Evolutionary conservation across 2,797 vertebrate genomes (phyloP).

Genomic region (Oophaga sylvatica): DNA sequence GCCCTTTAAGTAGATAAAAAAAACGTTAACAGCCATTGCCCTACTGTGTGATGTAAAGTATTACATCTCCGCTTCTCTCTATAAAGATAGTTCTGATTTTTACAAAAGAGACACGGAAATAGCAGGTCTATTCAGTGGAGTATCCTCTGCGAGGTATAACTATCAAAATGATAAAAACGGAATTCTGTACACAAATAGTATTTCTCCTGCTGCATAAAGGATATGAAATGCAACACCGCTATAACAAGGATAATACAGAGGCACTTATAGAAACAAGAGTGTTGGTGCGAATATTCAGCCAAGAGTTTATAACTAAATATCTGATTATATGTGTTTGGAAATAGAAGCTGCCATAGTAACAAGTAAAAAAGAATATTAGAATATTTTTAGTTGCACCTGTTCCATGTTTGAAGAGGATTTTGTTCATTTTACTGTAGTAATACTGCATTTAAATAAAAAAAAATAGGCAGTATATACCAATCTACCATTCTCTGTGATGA

Average conservation of each 20-base stretch:
- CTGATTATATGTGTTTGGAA: not conserved
- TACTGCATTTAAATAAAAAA: too few species aligned
- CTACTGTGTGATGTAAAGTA: not conserved
- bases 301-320: not conserved
- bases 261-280: not conserved
- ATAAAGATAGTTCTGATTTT: not conserved
- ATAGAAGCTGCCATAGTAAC: not conserved
- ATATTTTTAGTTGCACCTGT: not conserved
- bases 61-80: not conserved
- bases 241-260: not conserved
- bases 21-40: too few species aligned
- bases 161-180: slow-evolving; percentile 2
- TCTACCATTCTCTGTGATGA: too few species aligned
- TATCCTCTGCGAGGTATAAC: not conserved
- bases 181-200: not conserved
- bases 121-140: not conserved
- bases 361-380: too few species aligned
- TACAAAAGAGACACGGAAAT: not conserved
- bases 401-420: too few species aligned
- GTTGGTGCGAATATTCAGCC: not conserved
- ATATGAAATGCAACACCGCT: not conserved
- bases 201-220: not conserved
- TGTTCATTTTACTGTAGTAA: too few species aligned
- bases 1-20: too few species aligned
- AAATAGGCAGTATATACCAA: too few species aligned